Conservation (phyloP, 2,888 invertebrate genomes). For the Eupeodes luniger region DNA sequence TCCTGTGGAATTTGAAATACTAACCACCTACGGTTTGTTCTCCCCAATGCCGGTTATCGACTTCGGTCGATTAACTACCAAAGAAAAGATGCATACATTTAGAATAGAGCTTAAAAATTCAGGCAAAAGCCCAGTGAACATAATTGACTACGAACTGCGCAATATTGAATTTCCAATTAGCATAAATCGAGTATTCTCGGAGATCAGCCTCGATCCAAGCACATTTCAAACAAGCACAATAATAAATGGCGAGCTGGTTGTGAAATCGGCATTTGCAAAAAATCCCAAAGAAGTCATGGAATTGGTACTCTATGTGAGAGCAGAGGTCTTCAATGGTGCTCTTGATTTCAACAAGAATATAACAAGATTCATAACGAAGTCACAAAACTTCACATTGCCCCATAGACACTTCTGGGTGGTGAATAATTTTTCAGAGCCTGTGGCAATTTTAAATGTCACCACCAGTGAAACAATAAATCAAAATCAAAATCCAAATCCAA, state of each 20-base stretch:
- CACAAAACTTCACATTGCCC: slow-evolving; percentile 79
- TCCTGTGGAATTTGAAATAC: slow-evolving; percentile 93
- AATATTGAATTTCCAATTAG: slow-evolving; percentile 73
- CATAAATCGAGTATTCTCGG: slow-evolving; percentile 78
- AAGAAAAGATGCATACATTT: slow-evolving; percentile 87
- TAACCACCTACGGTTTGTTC: slow-evolving; percentile 89
- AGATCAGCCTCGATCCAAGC: slow-evolving; percentile 80
- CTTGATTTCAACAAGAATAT: slow-evolving; percentile 80
- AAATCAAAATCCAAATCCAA: too few relatives aligned
- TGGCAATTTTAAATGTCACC: slow-evolving; percentile 90
- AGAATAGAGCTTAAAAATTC: slow-evolving; percentile 83
- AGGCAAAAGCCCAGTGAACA: slow-evolving; percentile 75
- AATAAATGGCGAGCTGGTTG: slow-evolving; percentile 79
- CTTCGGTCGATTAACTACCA: slow-evolving; percentile 91
- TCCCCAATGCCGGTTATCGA: slow-evolving; percentile 91
- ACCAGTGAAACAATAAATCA: slow-evolving; percentile 84
- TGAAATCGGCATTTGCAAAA: slow-evolving; percentile 75
- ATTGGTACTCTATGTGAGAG: slow-evolving; percentile 80
- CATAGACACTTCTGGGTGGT: slow-evolving; percentile 86
- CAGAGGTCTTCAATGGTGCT: slow-evolving; percentile 82
- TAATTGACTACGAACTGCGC: slow-evolving; percentile 76
- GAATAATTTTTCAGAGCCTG: slow-evolving; percentile 90
- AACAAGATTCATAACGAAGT: slow-evolving; percentile 80
- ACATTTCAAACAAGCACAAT: slow-evolving; percentile 78
- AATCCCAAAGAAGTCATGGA: slow-evolving; percentile 69